phyloP scores from a whole-genome alignment of 2,113 vertebrate species.

The Vidua chalybeata region DNA sequence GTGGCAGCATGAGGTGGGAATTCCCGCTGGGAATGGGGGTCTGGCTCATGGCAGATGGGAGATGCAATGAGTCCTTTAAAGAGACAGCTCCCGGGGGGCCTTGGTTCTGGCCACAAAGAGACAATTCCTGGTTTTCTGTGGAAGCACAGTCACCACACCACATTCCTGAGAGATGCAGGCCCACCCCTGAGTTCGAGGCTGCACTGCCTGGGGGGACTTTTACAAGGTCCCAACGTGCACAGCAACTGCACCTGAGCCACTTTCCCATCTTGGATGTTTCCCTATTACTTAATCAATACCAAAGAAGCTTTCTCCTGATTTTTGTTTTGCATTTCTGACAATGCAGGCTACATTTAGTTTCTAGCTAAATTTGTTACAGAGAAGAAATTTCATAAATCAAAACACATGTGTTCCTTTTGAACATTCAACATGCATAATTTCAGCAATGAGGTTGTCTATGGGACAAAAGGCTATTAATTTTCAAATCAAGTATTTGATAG shows the following conservation, averaged over 20 bases:
- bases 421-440: neutral
- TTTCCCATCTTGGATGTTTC: neutral
- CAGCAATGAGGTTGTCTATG: neutral
- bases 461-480: neutral
- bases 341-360: neutral
- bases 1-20: conserved; percentile 56
- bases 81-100: conserved; percentile 69
- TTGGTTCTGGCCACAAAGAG: neutral
- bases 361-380: neutral
- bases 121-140: neutral
- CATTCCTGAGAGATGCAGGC: fast-evolving
- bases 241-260: neutral
- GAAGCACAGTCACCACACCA: neutral
- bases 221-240: neutral
- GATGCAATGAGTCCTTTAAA: conserved; percentile 66
- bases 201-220: neutral
- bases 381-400: neutral
- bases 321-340: neutral
- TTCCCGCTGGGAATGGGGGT: conserved; percentile 19
- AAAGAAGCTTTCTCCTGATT: neutral
- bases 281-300: neutral
- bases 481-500: neutral
- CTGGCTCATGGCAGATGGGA: conserved; percentile 44
- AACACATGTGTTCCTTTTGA: neutral
- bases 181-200: neutral